Evolutionary conservation across 1,140 invertebrate species (phyloP), one percentile per base, ranked within the genome.

Genomic region (Drosophila baimaii): DNA sequence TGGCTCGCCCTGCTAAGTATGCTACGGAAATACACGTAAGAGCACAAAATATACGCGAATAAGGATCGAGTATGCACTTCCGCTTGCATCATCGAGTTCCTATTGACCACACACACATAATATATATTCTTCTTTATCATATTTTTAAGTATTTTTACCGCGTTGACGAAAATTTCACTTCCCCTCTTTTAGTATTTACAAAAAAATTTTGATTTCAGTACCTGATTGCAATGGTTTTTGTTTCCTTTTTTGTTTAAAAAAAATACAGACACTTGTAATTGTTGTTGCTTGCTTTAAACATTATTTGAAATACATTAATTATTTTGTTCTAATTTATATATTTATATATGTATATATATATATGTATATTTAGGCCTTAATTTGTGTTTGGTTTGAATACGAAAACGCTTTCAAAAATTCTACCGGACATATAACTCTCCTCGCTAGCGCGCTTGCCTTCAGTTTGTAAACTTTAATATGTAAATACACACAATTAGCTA

Each of bases 171-270:
- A 65, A 37, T 15, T 21, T 56, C 12, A 12, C 61, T 58, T 73
- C 39, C n/a, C 43, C 35, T 23, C 43, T 49, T 62, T 57, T 69
- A 61, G 44, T 71, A 63, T 77, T 77, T 80, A 74, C 49, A 82
- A 80, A 81, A 84, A 88, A 89, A 88, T 88, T 88, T 88, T 88
- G 83, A 88, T 88, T 88, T 88, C 72, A 83, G 62, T 83, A 89
- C 84, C 83, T 88, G 83, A 88, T 88, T 89, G 77, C 79, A 88
- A 83, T 80, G 51, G 61, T 63, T 75, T 70, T 37, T 43, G n/a
- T 29, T 33, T 52, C 12, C 43, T 66, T 73, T 47, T 78, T 59
- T 58, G n/a, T 23, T 66, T 23, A 70, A 70, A 52, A 69, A 71
- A 75, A 59, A 82, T 79, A 79, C 79, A 83, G 74, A 79, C 81